A percentile compares a stretch with the other conserved stretches of the same genome.
These are phyloP conservation scores for Crossaster papposus DNA, from an alignment of 53 echinoderm and acorn worm species.

Conservation along the genomic window DNA sequence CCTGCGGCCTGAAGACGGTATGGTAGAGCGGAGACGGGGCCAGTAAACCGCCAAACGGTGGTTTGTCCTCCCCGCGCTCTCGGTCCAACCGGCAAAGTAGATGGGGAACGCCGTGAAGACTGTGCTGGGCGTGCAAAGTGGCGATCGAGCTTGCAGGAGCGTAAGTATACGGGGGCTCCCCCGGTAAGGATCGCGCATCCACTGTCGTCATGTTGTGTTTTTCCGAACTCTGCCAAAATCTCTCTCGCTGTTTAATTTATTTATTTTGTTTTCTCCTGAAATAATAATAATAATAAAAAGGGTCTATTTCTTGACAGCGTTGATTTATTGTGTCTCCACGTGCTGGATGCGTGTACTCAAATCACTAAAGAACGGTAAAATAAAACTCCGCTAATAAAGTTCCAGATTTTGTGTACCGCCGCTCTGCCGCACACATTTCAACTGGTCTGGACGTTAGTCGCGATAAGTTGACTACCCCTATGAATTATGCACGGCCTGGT, in stretches of 20 bases:
- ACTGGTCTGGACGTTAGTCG: conserved; percentile 9
- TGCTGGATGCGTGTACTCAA: neutral
- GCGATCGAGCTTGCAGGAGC: conserved; percentile 40
- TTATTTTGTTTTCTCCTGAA: neutral
- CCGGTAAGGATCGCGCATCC: conserved; percentile 48
- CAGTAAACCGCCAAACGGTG: conserved; percentile 57
- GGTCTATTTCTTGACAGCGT: neutral
- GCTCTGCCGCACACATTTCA: conserved; percentile 36
- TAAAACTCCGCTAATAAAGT: conserved; percentile 17
- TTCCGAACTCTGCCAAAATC: neutral
- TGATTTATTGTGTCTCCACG: conserved; percentile 42
- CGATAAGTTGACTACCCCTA: conserved; percentile 41
- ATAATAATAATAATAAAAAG: too few relatives aligned
- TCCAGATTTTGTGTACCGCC: conserved; percentile 23
- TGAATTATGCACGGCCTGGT: conserved; percentile 56
- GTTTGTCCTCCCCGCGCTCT: conserved; percentile 42
- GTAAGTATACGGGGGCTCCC: conserved; percentile 49
- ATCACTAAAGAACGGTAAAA: neutral
- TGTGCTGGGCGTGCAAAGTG: conserved; percentile 44
- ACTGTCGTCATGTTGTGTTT: conserved; percentile 47
- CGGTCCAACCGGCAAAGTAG: conserved; percentile 38
- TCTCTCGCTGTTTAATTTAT: neutral
- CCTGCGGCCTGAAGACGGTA: conserved; percentile 66
- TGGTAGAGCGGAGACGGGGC: conserved; percentile 82
- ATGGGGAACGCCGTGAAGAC: conserved; percentile 27